Conservation (phyloP, 1,140 invertebrate species). For the Drosophila baimaii region DNA sequence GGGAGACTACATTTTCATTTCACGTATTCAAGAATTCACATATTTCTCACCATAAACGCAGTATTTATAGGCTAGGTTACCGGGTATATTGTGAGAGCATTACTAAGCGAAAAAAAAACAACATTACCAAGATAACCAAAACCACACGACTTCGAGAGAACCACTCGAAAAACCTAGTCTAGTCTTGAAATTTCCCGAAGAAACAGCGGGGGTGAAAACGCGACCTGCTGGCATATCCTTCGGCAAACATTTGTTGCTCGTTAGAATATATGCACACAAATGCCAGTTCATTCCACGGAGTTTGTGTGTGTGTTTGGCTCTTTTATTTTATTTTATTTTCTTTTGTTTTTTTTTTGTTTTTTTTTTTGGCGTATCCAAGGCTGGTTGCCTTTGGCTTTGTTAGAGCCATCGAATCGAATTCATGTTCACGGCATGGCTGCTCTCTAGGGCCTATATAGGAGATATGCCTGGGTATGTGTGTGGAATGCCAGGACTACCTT, state of each 20-base stretch:
- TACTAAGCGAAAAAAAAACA: background rate
- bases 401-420: conserved; percentile 60
- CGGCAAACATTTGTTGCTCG: conserved; percentile 53
- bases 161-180: background rate
- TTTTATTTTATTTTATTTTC: background rate
- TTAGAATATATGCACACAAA: conserved; percentile 26
- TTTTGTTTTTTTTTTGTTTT: conserved; percentile 15
- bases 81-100: background rate
- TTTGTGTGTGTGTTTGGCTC: conserved; percentile 4
- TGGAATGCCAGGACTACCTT: conserved; percentile 60
- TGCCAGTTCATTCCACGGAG: conserved; percentile 9
- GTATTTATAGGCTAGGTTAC: too few species aligned
- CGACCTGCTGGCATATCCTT: conserved; percentile 10
- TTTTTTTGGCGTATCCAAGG: conserved; percentile 62
- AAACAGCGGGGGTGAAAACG: background rate
- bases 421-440: conserved; percentile 51
- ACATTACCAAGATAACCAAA: too few species aligned
- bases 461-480: conserved; percentile 29
- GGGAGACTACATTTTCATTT: too few species aligned
- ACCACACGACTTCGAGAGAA: too few species aligned
- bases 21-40: too few species aligned
- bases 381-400: conserved; percentile 57
- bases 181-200: background rate
- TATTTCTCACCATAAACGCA: too few species aligned
- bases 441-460: background rate